Conservation (phyloP, 2,888 invertebrate genomes). For the Drosophila helvetica region DNA sequence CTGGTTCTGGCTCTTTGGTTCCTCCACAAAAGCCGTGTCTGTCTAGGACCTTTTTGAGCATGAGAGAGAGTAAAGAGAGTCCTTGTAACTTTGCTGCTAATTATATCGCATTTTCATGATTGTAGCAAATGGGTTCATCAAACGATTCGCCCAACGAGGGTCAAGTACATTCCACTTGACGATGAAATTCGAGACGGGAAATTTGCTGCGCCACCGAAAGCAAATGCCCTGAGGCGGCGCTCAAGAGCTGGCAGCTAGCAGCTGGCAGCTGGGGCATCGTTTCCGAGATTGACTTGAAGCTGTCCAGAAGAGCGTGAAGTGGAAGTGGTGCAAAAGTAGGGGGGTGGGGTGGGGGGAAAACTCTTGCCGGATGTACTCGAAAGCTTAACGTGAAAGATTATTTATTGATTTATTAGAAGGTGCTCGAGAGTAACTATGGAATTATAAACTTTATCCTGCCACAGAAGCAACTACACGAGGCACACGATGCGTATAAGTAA, state of each 20-base stretch:
- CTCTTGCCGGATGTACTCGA: neutral
- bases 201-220: constrained; percentile 4
- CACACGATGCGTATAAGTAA: neutral
- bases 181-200: constrained; percentile 8
- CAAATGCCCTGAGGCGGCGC: neutral
- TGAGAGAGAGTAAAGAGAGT: constrained; percentile 8
- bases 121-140: constrained; percentile 44
- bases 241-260: neutral
- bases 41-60: constrained; percentile 20
- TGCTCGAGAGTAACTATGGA: neutral
- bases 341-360: neutral
- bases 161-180: constrained; percentile 28
- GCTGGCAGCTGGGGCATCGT: constrained; percentile 1
- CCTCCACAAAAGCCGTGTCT: constrained; percentile 3
- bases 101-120: constrained; percentile 46
- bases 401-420: neutral
- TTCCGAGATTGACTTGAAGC: neutral
- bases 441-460: neutral
- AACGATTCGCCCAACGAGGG: constrained; percentile 41
- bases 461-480: neutral
- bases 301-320: neutral
- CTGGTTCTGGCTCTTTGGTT: neutral
- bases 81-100: constrained; percentile 39
- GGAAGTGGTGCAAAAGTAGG: constrained; percentile 1
- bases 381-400: neutral